Percentiles rank a stretch among this genome's conserved stretches.
These are phyloP conservation scores for Ceratitis capitata DNA, from an alignment of 1,140 invertebrate species.

Conservation along the genomic window DNA sequence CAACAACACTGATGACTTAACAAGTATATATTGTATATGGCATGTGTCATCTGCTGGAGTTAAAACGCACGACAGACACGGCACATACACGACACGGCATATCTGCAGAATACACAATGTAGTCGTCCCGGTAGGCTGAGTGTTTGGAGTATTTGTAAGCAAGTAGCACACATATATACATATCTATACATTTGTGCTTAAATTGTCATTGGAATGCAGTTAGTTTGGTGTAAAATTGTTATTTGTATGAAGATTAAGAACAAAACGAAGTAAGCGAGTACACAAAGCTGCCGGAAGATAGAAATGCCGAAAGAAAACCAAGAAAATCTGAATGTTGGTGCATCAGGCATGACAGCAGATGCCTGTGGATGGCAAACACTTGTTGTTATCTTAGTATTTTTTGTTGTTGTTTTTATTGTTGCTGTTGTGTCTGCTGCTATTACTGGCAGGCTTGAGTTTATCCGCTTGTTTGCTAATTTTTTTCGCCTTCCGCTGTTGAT, in stretches of 20 bases:
- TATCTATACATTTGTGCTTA: too few species aligned
- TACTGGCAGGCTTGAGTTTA: too few species aligned
- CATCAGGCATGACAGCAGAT: not conserved
- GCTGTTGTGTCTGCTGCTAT: not conserved
- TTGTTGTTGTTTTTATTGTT: not conserved
- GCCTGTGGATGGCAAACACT: not conserved
- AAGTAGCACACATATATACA: not conserved
- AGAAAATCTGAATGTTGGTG: not conserved
- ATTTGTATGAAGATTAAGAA: conserved; percentile 25
- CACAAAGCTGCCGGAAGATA: too few species aligned
- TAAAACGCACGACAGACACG: not conserved
- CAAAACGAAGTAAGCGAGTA: not conserved
- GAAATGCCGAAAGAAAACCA: not conserved
- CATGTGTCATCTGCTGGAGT: too few species aligned
- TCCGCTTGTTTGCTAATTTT: too few species aligned
- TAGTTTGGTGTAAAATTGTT: not conserved
- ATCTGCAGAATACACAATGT: too few species aligned
- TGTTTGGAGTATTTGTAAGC: not conserved
- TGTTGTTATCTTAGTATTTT: not conserved
- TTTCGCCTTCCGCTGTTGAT: not conserved
- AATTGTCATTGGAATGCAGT: not conserved
- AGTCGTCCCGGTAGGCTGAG: not conserved
- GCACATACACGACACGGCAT: not conserved
- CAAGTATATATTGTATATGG: not conserved
- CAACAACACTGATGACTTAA: not conserved